These are phyloP conservation scores for Albula goreensis DNA, from an alignment of 2,113 vertebrate genomes.

Conservation along the genomic window DNA sequence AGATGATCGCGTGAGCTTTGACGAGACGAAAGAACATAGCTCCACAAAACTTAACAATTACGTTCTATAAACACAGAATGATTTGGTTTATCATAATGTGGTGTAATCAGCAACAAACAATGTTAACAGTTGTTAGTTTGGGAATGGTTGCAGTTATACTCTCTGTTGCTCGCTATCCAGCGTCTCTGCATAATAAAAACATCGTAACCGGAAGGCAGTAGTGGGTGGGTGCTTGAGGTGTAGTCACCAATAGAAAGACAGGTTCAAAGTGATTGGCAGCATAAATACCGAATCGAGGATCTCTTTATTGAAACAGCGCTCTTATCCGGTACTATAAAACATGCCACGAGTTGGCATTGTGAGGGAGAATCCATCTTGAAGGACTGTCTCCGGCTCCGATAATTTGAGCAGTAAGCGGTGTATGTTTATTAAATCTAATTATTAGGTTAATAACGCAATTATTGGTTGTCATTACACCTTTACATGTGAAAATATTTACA, in stretches of 20 bases:
- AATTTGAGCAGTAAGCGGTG: conserved; percentile 31
- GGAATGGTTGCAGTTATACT: too few species aligned
- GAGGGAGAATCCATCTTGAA: conserved; percentile 44
- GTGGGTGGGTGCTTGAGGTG: background rate
- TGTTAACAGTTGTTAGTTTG: too few species aligned
- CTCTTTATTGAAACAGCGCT: conserved; percentile 21
- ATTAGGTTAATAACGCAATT: background rate
- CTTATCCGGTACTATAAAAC: conserved; percentile 41
- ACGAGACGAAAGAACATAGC: background rate
- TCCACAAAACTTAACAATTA: background rate
- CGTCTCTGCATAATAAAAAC: background rate
- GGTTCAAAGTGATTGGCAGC: conserved; percentile 19
- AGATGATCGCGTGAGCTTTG: background rate
- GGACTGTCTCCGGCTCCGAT: conserved; percentile 19
- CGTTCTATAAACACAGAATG: background rate
- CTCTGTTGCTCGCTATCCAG: too few species aligned
- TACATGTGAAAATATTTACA: background rate
- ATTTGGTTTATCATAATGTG: background rate
- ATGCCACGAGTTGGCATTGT: conserved; percentile 41
- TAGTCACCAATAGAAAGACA: conserved; percentile 5
- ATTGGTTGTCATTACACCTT: background rate
- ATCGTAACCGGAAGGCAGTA: background rate
- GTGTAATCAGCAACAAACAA: background rate
- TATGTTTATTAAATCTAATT: conserved; percentile 11
- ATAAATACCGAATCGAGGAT: background rate